Evolutionary conservation across 2,113 vertebrate genomes (phyloP).

Genomic region (human): DNA sequence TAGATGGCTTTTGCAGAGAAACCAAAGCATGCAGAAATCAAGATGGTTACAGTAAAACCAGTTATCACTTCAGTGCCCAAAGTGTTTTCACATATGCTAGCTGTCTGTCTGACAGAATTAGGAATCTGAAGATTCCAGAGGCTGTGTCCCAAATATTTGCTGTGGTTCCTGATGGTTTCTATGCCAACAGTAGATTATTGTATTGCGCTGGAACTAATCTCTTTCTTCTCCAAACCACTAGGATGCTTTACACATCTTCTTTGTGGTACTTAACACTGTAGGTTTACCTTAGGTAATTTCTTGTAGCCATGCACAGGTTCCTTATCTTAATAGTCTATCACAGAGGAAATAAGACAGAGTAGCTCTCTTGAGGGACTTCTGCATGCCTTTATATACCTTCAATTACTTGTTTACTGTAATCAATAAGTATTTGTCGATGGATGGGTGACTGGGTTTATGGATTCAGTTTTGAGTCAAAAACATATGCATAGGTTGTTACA

Average conservation of each 20-base stretch:
- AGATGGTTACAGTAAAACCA: constrained; percentile 14
- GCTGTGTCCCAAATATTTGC: not conserved
- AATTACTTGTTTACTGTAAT: not conserved
- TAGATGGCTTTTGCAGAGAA: not conserved
- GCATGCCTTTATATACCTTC: not conserved
- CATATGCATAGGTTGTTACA: not conserved
- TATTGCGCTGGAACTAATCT: constrained; percentile 8
- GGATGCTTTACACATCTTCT: not conserved
- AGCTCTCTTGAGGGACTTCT: not conserved
- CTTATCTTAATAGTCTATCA: too few relatives aligned
- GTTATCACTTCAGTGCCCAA: not conserved
- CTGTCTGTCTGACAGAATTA: not conserved
- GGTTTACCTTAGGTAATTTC: not conserved
- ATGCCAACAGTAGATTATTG: constrained; percentile 40
- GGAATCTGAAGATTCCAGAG: not conserved
- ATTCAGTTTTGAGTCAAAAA: not conserved
- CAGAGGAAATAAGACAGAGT: too few relatives aligned
- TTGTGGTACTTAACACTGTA: not conserved
- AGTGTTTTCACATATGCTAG: not conserved
- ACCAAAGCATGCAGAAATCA: constrained; percentile 16
- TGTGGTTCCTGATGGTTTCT: not conserved
- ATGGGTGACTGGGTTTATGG: not conserved
- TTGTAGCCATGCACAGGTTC: too few relatives aligned
- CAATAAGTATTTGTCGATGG: not conserved
- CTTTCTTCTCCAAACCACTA: not conserved